Evolutionary conservation across 1,140 invertebrate species (phyloP), one percentile per base, ranked within the genome.

Genomic region (Drosophila sturtevanti): DNA sequence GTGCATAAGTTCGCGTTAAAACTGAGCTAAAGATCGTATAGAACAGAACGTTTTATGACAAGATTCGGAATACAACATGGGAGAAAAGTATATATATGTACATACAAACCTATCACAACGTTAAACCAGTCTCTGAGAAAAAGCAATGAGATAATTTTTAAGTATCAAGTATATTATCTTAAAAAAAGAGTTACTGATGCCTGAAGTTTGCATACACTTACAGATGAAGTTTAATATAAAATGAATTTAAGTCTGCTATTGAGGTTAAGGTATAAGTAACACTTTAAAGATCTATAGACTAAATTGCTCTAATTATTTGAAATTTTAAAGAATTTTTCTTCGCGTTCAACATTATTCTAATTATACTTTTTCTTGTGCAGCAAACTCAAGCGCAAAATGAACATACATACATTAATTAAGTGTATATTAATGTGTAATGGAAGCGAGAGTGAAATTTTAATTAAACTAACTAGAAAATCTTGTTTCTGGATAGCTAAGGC

Each of bases 31-130:
- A 63, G 77, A 89, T 84, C 77, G 79, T 68, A 34, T 56, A 87
- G 84, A 87, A 87, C 84, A 84, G 70, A 74, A 68, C 52, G 38
- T 84, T 87, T 73, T 78, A 87, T 70, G 77, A 54, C 34, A 55
- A 44, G 59, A 60, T 22, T 54, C 66, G 64, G 68, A 74, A 70
- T 41, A 51, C 63, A 48, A 55, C 44, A 63, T 59, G 35, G n/a
- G 77, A 59, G 75, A 59, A 56, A 65, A 68, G 56, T 51, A 72
- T 71, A 77, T 16, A 16, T 16, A 44, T 16, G 41, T 44, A 44
- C 14, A 68, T 31, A 55, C 18, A 41, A 54, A 54, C 52, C 24
- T 35, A 62, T 59, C 56, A 62, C 68, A 41, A 58, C n/a, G 51
- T 55, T 22, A 87, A 86, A 82, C 79, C 84, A 68, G 84, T 89